Evolutionary conservation across 2,888 invertebrate species (phyloP), one percentile per base, ranked within the genome.

Genomic region (Sycophila texana): DNA sequence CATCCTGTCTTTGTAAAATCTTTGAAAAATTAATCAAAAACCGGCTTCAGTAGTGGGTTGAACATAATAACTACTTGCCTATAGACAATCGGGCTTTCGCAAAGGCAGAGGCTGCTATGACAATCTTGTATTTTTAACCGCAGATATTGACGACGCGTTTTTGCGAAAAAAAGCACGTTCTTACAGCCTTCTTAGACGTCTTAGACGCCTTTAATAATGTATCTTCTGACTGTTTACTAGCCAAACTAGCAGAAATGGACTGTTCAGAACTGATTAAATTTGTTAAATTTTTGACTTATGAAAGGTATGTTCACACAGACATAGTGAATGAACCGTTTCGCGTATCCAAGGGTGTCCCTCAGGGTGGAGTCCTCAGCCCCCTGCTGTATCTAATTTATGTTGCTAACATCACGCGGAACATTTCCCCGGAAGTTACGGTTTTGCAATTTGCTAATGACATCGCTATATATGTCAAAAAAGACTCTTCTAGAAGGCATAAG

Each of bases 381-480:
- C 10, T 18, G 22, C 20, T 67, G 0, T 67, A 67, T 13, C 12
- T 51, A 20, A 51, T 67, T 22, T 67, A 67, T 20, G 22, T 51
- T 7, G 12, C 67, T 5, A 51, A 67, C 14, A 51, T 67, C 3
- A 22, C 10, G 1, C 2, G 51, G 22, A 67, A 67, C 14, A 51
- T 51, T 22, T 16, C 12, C 5, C 12, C 12, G 13, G 47, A 20
- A 20, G 14, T 67, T 4, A 20, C n/a, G 16, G 51, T 67, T 51
- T 22, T 67, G 20, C 20, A 51, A 22, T 67, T 67, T 26, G 67
- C 67, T 22, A 51, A 67, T 14, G 67, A 67, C 22, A 67, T 53
- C 4, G 53, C 3, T 5, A 47, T 67, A 14, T 7, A 14, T 14
- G n/a, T 51, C 4, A 13, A 18, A 51, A 22, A 5, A 12, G 20